Conservation (phyloP, 2,888 invertebrate genomes). For the Branchipolynoe longqiensis region DNA sequence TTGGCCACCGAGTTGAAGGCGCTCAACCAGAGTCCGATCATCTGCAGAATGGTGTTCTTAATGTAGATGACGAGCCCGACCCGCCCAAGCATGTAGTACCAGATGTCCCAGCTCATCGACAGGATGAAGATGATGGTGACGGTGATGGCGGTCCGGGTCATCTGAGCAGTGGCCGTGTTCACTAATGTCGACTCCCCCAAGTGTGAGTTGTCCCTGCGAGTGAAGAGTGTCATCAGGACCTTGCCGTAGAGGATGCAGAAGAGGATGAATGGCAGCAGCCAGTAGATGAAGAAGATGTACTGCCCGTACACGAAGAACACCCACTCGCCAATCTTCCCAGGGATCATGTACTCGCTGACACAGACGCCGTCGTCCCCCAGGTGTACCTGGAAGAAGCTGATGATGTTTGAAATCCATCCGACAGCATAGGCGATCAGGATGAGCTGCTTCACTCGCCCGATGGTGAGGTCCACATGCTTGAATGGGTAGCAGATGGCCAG, state of each 20-base stretch:
- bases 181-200: slow-evolving; percentile 24
- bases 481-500: slow-evolving; percentile 42
- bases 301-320: slow-evolving; percentile 35
- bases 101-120: slow-evolving; percentile 49
- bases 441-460: background rate
- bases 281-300: slow-evolving; percentile 6
- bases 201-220: slow-evolving; percentile 15
- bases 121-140: slow-evolving; percentile 55
- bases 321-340: background rate
- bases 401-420: background rate
- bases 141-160: slow-evolving; percentile 50
- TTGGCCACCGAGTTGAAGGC: slow-evolving; percentile 48
- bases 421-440: slow-evolving; percentile 10
- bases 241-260: slow-evolving; percentile 23
- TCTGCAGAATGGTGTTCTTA: slow-evolving; percentile 36
- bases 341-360: slow-evolving; percentile 34
- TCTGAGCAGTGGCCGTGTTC: slow-evolving; percentile 40
- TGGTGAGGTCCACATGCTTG: slow-evolving; percentile 24
- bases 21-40: slow-evolving; percentile 35
- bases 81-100: slow-evolving; percentile 56
- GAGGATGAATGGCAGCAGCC: slow-evolving; percentile 17
- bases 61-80: slow-evolving; percentile 32
- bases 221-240: slow-evolving; percentile 8
- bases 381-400: background rate
- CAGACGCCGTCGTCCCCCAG: background rate